Evolutionary conservation across 2,888 invertebrate genomes (phyloP).

Genomic region (Eristalinus sepulchralis): DNA sequence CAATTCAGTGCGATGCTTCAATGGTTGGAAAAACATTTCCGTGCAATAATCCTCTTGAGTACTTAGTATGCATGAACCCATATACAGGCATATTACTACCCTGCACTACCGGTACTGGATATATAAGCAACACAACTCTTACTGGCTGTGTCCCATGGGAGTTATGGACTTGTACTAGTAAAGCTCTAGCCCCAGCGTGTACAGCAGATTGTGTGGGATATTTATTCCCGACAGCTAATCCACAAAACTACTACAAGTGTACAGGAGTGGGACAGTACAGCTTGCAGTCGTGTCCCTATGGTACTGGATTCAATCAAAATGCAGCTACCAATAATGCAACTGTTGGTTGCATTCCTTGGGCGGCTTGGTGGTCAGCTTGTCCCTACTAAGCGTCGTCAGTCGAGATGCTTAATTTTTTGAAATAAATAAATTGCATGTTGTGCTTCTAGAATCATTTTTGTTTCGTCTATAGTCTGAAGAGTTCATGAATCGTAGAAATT

Average conservation of each 20-base stretch:
- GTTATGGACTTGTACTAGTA: slow-evolving; percentile 34
- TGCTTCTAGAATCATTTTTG: neutral
- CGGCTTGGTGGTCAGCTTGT: slow-evolving; percentile 10
- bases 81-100: neutral
- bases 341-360: slow-evolving; percentile 13
- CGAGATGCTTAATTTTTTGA: neutral
- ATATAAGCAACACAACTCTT: slow-evolving; percentile 17
- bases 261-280: neutral
- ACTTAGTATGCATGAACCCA: slow-evolving; percentile 5
- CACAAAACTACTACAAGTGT: slow-evolving; percentile 11
- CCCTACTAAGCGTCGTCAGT: slow-evolving; percentile 11
- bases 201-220: neutral
- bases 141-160: slow-evolving; percentile 39
- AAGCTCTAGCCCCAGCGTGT: slow-evolving; percentile 11
- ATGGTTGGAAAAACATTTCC: slow-evolving; percentile 18
- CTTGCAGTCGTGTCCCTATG: neutral
- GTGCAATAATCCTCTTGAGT: neutral
- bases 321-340: neutral
- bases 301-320: neutral
- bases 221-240: neutral
- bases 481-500: no score
- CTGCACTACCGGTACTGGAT: neutral
- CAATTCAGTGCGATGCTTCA: neutral
- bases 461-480: neutral
- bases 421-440: neutral